Evolutionary conservation across 2,797 vertebrate genomes (phyloP), one percentile per base, ranked within the genome.

Genomic region (Ctenopoma multispine): DNA sequence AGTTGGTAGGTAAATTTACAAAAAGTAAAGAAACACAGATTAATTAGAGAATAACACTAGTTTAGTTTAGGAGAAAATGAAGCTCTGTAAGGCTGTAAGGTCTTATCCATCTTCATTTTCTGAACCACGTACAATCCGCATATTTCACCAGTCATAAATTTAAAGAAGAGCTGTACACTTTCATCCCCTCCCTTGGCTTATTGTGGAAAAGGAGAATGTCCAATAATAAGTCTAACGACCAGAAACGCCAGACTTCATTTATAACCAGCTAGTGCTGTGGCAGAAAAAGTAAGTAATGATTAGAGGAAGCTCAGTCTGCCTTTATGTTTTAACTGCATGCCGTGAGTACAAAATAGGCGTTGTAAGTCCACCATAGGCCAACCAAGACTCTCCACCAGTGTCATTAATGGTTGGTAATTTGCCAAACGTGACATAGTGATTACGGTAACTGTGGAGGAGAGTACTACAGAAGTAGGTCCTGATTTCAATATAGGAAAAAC

Each of bases 391-490:
- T 7, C 9, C 6, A 27, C 4, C 20, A 4, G 3, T 18, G 15
- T 36, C 8, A 14, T 31, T 47, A 47, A 27, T 17, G 20, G 4
- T 38, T 58, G 29, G 23, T n/a, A 40, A 48, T 29, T 10, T 63
- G 1, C 36, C 57, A 53, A 34, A 11, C 46, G 15, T 56, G 17
- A 23, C 0, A 0, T 15, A 14, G 51, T 63, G 51, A 6, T 56
- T 54, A 44, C 36, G 4, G 60, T 61, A 49, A 56, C 4, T 58
- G 7, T 11, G 23, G 7, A 38, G n/a, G 5, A n/a, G 46, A 59
- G 23, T 77, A 55, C 44, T 50, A 0, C 18, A 23, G 61, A 69
- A 82, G n/a, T n/a, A 14, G 12, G 38, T 23, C 3, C 4, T 21
- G 11, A 18, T n/a, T 43, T 5, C 5, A 34, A 56, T n/a, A 36